Evolutionary conservation across 2,797 vertebrate species (phyloP).

Genomic region (Tolypeutes matacus): DNA sequence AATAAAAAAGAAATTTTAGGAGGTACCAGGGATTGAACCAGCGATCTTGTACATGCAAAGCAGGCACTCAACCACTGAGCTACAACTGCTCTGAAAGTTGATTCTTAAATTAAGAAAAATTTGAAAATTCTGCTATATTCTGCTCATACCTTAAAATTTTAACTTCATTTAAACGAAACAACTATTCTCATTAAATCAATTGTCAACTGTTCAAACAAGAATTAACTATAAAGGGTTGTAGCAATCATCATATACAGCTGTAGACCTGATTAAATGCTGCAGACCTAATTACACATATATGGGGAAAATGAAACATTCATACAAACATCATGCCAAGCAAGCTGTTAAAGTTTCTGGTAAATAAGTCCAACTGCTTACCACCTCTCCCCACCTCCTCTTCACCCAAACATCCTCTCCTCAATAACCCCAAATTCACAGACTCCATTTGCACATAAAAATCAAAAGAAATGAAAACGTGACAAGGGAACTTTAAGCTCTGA

Average conservation of each 20-base stretch:
- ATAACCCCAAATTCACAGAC: not conserved
- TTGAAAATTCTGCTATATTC: conserved; percentile 46
- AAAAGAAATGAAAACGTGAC: conserved; percentile 21
- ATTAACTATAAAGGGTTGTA: conserved; percentile 7
- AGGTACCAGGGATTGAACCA: too few relatives aligned
- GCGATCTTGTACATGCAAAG: too few relatives aligned
- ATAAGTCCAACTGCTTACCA: too few relatives aligned
- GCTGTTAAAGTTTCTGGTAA: not conserved
- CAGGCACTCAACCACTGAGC: too few relatives aligned
- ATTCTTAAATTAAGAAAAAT: conserved; percentile 48
- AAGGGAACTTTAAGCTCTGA: conserved; percentile 1
- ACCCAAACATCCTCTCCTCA: not conserved
- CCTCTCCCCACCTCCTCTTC: not conserved
- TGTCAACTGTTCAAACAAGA: conserved; percentile 22
- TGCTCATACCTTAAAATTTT: conserved; percentile 23
- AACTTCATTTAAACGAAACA: conserved; percentile 11
- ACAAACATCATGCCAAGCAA: not conserved
- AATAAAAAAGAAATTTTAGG: too few relatives aligned
- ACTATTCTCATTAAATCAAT: not conserved
- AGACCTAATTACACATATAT: not conserved
- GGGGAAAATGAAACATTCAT: not conserved
- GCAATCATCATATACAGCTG: conserved; percentile 34
- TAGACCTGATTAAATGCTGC: not conserved
- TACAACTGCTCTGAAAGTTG: too few relatives aligned
- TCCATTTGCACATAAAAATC: conserved; percentile 17